phyloP scores from a whole-genome alignment of 2,888 invertebrate species.

The Eulithis testata region DNA sequence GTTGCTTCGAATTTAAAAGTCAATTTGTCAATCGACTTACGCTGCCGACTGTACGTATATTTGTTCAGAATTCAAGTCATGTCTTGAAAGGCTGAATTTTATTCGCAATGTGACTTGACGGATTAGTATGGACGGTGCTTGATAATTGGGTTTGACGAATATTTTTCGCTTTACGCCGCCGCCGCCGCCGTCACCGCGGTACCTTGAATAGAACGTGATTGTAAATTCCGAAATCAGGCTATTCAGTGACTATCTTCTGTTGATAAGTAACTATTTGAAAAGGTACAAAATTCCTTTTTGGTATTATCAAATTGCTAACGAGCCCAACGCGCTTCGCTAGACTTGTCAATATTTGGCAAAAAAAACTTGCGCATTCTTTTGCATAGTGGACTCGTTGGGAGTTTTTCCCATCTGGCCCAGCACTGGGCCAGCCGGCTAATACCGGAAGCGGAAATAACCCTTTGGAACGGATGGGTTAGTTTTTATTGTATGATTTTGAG shows the following conservation, averaged over 20 bases:
- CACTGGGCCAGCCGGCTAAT: too few relatives aligned
- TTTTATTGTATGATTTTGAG: too few relatives aligned
- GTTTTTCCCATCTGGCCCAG: too few relatives aligned
- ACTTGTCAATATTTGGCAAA: background rate
- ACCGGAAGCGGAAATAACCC: too few relatives aligned
- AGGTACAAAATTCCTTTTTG: background rate
- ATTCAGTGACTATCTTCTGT: slow-evolving; percentile 1
- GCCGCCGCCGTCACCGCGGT: too few relatives aligned
- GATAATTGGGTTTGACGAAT: slow-evolving; percentile 22
- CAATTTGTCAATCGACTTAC: too few relatives aligned
- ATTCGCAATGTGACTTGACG: slow-evolving; percentile 18
- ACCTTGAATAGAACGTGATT: slow-evolving; percentile 12
- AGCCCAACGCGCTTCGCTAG: background rate
- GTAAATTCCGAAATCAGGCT: slow-evolving; percentile 10
- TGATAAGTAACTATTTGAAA: slow-evolving; percentile 2
- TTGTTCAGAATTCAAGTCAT: slow-evolving; percentile 16
- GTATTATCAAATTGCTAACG: background rate
- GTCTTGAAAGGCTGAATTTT: slow-evolving; percentile 10
- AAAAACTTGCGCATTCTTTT: too few relatives aligned
- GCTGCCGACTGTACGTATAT: too few relatives aligned
- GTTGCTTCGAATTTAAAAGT: too few relatives aligned
- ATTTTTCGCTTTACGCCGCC: slow-evolving; percentile 14
- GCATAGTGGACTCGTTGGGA: too few relatives aligned
- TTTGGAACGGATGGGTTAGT: too few relatives aligned
- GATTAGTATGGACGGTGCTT: slow-evolving; percentile 15